These are phyloP conservation scores for Dryococelus australis DNA, from an alignment of 2,888 invertebrate species.

Conservation along the genomic window DNA sequence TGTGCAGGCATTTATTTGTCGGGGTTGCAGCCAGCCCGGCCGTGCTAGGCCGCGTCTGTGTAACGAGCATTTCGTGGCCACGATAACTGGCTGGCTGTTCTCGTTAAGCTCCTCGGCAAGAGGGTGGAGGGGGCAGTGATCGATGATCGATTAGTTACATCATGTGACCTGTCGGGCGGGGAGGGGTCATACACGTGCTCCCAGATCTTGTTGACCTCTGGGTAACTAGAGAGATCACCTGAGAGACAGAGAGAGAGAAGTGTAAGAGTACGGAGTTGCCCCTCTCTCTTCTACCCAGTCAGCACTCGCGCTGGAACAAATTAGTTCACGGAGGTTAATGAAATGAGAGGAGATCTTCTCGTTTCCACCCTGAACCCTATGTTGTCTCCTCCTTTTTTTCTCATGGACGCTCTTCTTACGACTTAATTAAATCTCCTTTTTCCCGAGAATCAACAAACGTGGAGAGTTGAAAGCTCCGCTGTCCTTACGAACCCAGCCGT, in stretches of 20 bases:
- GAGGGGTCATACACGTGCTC: background rate
- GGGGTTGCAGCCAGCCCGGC: no score
- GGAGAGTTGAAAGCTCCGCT: background rate
- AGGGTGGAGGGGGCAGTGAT: background rate
- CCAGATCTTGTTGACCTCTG: slow-evolving; percentile 5
- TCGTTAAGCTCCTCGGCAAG: background rate
- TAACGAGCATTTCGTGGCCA: background rate
- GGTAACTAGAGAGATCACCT: background rate
- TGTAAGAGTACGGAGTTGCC: no score
- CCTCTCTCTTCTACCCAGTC: no score
- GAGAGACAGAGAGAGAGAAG: background rate
- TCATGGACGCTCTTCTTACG: background rate
- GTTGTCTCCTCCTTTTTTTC: no score
- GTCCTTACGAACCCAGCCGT: background rate
- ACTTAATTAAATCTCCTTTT: background rate
- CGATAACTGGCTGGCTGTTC: background rate
- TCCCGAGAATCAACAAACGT: background rate
- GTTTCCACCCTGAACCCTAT: background rate
- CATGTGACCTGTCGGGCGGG: background rate
- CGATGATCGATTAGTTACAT: slow-evolving; percentile 10
- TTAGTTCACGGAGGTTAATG: no score
- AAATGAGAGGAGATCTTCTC: no score
- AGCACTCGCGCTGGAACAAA: no score
- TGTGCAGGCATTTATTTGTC: no score
- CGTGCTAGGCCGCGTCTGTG: background rate